These are phyloP conservation scores for Coecobrya sp. DNA, from an alignment of 2,888 invertebrate species.

Conservation along the genomic window DNA sequence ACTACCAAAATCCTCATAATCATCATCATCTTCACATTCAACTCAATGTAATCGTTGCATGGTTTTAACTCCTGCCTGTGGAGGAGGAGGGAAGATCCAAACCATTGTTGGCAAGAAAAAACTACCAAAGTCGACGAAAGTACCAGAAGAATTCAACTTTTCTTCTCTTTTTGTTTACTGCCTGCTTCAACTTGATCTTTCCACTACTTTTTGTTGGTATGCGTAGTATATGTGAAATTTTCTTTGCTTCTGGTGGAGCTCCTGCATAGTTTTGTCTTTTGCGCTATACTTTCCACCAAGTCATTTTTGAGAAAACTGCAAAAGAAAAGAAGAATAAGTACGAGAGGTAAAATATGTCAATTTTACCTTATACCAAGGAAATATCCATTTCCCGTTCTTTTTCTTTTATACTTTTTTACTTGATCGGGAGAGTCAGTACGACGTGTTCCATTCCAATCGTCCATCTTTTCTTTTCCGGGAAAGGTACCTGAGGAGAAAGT, in stretches of 20 bases:
- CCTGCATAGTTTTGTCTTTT: constrained; percentile 32
- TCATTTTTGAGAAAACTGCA: background rate
- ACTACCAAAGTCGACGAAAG: background rate
- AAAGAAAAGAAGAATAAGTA: constrained; percentile 7
- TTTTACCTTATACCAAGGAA: constrained; percentile 17
- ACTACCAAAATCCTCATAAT: constrained; percentile 17
- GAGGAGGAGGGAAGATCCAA: background rate
- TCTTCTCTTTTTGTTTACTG: constrained; percentile 15
- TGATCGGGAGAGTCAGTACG: background rate
- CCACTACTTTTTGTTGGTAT: background rate
- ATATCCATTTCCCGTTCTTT: constrained; percentile 34
- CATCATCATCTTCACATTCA: constrained; percentile 32
- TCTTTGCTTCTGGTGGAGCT: background rate
- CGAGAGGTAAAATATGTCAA: constrained; percentile 51
- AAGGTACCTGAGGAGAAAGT: background rate
- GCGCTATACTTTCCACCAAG: background rate
- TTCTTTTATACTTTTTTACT: background rate
- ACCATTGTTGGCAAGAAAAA: constrained; percentile 33
- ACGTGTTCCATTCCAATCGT: background rate
- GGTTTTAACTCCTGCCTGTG: background rate
- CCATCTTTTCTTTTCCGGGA: background rate
- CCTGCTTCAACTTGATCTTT: constrained; percentile 24
- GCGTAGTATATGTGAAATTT: background rate
- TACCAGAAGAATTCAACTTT: constrained; percentile 11
- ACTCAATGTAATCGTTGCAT: constrained; percentile 50